Evolutionary conservation across 2,888 invertebrate species (phyloP).

Genomic region (Cephus rjabovi): DNA sequence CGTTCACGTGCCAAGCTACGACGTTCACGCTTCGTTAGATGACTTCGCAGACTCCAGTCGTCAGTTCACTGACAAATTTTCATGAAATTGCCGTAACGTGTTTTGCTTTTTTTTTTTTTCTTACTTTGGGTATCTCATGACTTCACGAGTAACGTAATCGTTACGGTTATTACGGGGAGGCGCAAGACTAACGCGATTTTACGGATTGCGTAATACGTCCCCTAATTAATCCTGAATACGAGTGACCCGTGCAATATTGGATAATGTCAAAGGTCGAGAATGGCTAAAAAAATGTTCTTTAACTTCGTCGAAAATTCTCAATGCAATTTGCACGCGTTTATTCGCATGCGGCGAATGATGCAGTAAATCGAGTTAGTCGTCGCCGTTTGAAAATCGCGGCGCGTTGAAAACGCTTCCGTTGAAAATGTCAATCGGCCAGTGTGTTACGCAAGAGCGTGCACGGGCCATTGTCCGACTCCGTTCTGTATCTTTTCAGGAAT

Average conservation of each 20-base stretch:
- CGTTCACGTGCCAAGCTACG: neutral
- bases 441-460: neutral
- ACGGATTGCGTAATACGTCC: neutral
- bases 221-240: neutral
- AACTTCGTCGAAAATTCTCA: neutral
- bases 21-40: neutral
- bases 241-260: neutral
- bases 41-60: neutral
- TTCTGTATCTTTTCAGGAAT: neutral
- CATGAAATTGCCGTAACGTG: neutral
- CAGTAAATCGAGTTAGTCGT: neutral
- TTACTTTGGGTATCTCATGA: neutral
- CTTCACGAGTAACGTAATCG: neutral
- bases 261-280: neutral
- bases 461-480: neutral
- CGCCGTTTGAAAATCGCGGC: neutral
- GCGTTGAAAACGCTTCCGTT: neutral
- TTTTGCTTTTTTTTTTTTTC: neutral
- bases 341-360: neutral
- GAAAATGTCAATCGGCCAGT: conserved; percentile 9
- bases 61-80: neutral
- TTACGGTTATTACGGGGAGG: neutral
- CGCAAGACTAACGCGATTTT: neutral
- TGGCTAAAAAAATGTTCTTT: neutral
- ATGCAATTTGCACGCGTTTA: too few species aligned